Evolutionary conservation across 1,140 invertebrate genomes (phyloP), one percentile per base, ranked within the genome.

Genomic region (Drosophila gunungcola): DNA sequence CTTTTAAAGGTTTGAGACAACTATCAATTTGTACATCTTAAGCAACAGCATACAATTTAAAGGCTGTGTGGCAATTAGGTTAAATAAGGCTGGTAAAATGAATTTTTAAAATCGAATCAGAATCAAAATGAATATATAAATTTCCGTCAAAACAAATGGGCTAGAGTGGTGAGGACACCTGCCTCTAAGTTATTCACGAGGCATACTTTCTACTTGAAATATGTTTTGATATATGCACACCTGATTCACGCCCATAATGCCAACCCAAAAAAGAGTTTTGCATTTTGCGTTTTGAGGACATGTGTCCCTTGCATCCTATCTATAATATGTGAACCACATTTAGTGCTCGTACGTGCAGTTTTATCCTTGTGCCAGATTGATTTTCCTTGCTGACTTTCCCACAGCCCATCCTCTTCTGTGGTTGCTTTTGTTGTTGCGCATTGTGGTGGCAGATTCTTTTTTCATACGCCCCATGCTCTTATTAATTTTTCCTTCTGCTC

Each of bases 361-460:
- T 73, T 86, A 86, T 85, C 82, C 82, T 85, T 86, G 82, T 78
- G 69, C 82, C 82, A 88, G 79, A 88, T 86, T 82, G 82, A 86
- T 86, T 86, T 85, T 82, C 49, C 51, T 61, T 55, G 62, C 61
- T 55, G 61, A 41, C 41, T 53, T 60, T 55, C 52, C 13, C 52
- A 29, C 36, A 53, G 61, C 7, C n/a, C 29, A 16, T 43, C 34
- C 48, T 39, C 39, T 53, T 10, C 32, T 36, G 27, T 62, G 53
- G 34, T 42, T 53, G 29, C 42, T 65, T 34, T 67, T 73, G 34
- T 58, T 82, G 58, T 46, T 49, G 48, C 56, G 56, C 55, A 55
- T 79, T 85, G 77, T 65, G 62, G 67, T 77, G 54, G 73, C 51
- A 68, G 67, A 63, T 74, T 64, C 58, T 80, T 56, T 64, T 58